Conservation (phyloP, 1,140 invertebrate genomes). For the Palaemon carinicauda region DNA sequence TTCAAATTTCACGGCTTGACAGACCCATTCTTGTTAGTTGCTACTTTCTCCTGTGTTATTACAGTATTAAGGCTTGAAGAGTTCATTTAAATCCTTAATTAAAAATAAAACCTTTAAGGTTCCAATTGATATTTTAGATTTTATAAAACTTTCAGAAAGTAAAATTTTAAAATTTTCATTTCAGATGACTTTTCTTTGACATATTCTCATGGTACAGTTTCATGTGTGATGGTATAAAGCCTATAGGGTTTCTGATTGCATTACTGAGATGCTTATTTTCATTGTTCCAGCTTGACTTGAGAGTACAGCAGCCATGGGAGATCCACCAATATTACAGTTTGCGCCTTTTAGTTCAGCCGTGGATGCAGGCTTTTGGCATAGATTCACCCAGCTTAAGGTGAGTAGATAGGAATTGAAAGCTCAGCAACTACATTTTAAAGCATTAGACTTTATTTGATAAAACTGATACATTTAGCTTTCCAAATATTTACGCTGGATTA, state of each 20-base stretch:
- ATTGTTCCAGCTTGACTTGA: background rate
- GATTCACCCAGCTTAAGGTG: conserved; percentile 78
- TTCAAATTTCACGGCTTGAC: too few species aligned
- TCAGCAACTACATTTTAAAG: background rate
- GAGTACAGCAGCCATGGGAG: background rate
- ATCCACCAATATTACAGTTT: conserved; percentile 64
- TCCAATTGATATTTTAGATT: too few species aligned
- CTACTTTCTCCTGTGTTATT: too few species aligned
- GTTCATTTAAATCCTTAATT: too few species aligned
- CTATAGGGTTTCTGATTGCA: too few species aligned
- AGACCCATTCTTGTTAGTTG: too few species aligned
- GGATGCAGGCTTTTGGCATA: conserved; percentile 90
- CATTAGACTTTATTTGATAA: background rate
- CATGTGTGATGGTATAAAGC: background rate
- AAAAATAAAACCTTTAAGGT: too few species aligned
- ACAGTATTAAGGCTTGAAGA: too few species aligned
- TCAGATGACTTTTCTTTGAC: too few species aligned
- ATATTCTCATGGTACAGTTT: background rate
- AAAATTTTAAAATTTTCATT: too few species aligned
- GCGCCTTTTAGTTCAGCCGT: conserved; percentile 70
- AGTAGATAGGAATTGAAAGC: background rate
- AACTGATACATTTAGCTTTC: background rate
- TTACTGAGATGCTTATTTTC: background rate
- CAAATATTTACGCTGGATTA: background rate
- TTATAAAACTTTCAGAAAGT: too few species aligned